Evolutionary conservation across 2,888 invertebrate genomes (phyloP), one percentile per base, ranked within the genome.

Genomic region (Chironomus tentans): DNA sequence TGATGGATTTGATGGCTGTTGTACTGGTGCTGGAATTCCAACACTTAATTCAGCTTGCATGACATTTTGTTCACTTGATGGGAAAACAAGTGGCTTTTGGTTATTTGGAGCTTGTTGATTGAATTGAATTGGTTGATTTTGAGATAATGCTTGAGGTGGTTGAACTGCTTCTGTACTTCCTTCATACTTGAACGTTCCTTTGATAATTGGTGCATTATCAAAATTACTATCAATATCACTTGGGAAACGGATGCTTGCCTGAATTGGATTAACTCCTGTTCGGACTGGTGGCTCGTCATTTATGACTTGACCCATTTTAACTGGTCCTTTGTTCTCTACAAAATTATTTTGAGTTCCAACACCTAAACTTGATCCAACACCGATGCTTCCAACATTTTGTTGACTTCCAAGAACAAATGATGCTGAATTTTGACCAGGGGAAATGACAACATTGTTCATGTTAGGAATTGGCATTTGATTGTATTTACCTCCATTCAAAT

Each of bases 361-460:
- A n/a, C 76, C 76, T 38, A 76, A 38, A 18, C 76, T 76, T 50
- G 69, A 69, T 4, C 76, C 76, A 24, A 76, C 21, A 12, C 76
- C 76, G 10, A 76, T 85, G 38, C 79, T 77, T n/a, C 83, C 82
- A 0, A 89, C 88, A 77, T 87, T 87, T 79, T 89, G 89, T 76
- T 88, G 87, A 79, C 89, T 87, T 4, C 89, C 89, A 1, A 89
- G 83, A 0, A 90, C 88, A 79, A 89, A 89, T 0, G 88, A 87
- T 0, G 89, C 88, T 0, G 87, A 88, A 77, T 89, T 87, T 80
- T 89, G 89, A 73, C 87, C 87, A 0, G 88, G 88, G 0, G 88
- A 87, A 68, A 89, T 88, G 46, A 88, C 86, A 38, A 89, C 86
- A 77, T 88, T 89, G 78, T 88, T 89, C n/a, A 88, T 87, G 78